Percentiles rank a stretch among this genome's conserved stretches.
Evolutionary conservation across 2,797 vertebrate species (phyloP).

Genomic region (Borostomias antarcticus): DNA sequence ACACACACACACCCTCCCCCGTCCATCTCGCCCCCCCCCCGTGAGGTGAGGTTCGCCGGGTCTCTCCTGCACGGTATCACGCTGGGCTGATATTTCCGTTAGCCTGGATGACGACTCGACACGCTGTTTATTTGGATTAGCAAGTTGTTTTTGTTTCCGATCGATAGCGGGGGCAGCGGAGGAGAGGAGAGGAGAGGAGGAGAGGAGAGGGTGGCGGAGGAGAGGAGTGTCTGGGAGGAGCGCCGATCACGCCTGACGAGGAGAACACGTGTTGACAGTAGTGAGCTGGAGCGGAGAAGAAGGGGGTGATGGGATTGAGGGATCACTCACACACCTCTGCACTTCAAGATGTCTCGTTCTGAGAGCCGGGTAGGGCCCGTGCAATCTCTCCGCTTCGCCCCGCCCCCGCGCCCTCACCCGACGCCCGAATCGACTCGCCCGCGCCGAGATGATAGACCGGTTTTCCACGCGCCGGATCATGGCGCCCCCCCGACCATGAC

Average conservation of each 20-base stretch:
- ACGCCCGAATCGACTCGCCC: too few species aligned
- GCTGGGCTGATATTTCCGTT: conserved; percentile 81
- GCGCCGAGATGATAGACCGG: too few species aligned
- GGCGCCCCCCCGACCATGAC: too few species aligned
- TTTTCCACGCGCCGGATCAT: too few species aligned
- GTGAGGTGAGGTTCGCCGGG: not conserved
- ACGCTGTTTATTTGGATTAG: conserved; percentile 86
- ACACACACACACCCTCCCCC: conserved; percentile 27
- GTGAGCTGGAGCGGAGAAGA: conserved; percentile 29
- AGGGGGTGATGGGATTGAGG: conserved; percentile 8
- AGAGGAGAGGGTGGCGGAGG: conserved; percentile 47
- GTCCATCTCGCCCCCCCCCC: conserved; percentile 31
- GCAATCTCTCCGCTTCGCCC: too few species aligned
- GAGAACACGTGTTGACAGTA: conserved; percentile 46
- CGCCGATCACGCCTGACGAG: conserved; percentile 45
- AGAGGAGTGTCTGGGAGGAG: conserved; percentile 43
- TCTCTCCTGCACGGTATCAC: conserved; percentile 70
- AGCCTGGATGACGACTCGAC: conserved; percentile 81
- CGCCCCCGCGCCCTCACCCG: too few species aligned
- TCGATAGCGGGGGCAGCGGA: conserved; percentile 70
- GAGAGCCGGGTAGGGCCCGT: not conserved
- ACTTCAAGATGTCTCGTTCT: not conserved
- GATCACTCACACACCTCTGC: not conserved
- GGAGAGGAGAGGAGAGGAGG: too few species aligned
- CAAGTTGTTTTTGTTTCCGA: conserved; percentile 78